Conservation (phyloP, 2,797 vertebrate species). For the Xenops minutus region DNA sequence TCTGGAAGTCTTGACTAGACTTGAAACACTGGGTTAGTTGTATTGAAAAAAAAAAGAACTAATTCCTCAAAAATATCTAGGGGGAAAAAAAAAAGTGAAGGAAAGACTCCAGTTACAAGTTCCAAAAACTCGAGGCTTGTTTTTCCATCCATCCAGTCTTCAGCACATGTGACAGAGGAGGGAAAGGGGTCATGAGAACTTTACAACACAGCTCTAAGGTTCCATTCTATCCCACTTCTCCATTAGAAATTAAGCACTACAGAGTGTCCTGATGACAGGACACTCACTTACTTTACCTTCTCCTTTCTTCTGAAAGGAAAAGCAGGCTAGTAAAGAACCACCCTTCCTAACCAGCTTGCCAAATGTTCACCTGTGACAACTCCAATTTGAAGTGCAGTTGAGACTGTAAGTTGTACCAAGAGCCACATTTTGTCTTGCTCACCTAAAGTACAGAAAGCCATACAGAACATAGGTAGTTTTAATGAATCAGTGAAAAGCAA, state of each 20-base stretch:
- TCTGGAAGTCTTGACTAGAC: background rate
- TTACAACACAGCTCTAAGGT: background rate
- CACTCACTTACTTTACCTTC: background rate
- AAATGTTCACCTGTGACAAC: background rate
- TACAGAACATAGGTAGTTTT: background rate
- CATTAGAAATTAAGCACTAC: background rate
- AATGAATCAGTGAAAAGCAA: background rate
- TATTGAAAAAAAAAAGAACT: background rate
- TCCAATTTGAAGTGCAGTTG: background rate
- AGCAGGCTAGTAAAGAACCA: background rate
- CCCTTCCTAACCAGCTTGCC: background rate
- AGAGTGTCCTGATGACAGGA: background rate
- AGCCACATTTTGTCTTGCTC: background rate
- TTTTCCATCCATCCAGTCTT: background rate
- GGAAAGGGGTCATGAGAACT: background rate
- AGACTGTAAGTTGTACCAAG: fast-evolving
- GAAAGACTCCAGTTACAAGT: background rate
- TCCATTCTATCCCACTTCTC: background rate
- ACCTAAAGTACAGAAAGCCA: background rate
- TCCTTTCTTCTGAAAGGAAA: background rate
- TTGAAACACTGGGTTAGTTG: background rate
- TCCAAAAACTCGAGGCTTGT: background rate
- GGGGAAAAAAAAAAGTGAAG: background rate
- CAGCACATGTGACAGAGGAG: background rate
- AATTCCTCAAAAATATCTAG: background rate